Evolutionary conservation across 2,797 vertebrate species (phyloP), one percentile per base, ranked within the genome.

Genomic region (Muscicapa striata): DNA sequence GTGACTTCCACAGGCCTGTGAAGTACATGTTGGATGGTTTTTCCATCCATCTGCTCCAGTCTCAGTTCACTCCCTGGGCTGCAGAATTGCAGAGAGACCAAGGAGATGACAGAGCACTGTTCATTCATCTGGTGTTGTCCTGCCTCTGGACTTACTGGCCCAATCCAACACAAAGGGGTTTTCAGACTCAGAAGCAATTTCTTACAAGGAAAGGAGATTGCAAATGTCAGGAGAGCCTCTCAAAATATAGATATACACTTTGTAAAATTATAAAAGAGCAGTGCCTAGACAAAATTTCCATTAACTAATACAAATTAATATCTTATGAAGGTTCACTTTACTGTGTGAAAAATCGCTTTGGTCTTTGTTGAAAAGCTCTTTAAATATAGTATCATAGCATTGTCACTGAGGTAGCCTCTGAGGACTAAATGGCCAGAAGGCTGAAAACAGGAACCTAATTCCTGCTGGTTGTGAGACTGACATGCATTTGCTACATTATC

Each of bases 401-500:
- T 54, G 38, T 29, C 30, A 63, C 24, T 34, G 49, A 27, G 67
- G 46, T 58, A 45, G 46, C 49, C 38, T 84, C 19, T 38, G 34
- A 61, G 34, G 57, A 59, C 34, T 54, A 49, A 59, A 58, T 63
- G 51, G 15, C 38, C 84, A 78, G 59, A 66, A 81, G 48, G 45
- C 54, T 84, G 2, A 67, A 88, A 89, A 16, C 18, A 20, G 57
- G 49, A 46, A 52, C 10, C 7, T 14, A 3, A 3, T 51, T 89
- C 14, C 2, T 64, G 62, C 18, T 73, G n/a, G 5, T n/a, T 89
- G 32, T 76, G 86, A 34, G 63, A 10, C 70, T 46, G n/a, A 9
- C 19, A 9, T 0, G 6, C 4, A 11, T 68, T 57, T 3, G 2
- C 83, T 74, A 6, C 34, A 13, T n/a, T 34, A 13, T 61, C 45